Base-by-base conservation (phyloP, 2,888 invertebrate species). In the Eurytoma adleriae region DNA sequence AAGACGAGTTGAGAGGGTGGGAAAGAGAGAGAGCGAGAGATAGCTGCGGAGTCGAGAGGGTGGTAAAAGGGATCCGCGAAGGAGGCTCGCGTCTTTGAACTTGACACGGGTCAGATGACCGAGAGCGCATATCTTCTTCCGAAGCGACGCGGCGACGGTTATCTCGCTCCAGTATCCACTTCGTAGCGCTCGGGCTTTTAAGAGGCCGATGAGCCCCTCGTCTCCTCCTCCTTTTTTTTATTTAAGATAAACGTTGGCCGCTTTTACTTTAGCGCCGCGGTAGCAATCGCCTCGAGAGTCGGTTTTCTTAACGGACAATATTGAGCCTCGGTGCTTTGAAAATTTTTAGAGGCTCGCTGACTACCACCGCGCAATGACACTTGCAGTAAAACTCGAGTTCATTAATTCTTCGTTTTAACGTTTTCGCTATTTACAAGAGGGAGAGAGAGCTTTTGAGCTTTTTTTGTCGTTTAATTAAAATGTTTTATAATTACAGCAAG, bases 31-130 rank as follows among this genome's bases (percentile, higher is more conserved):
- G 48, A 20, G 57, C 20, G 14, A 16, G 54, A 5, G 27, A n/a
- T 54, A 69, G 68, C 2, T n/a, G 30, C n/a, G n/a, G 24, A 24
- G n/a, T 52, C 20, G 40, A 81, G 78, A 64, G 54, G 54, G n/a
- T 40, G 61, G 67, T 73, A 70, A 80, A 74, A 77, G 71, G 62
- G 79, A 66, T 66, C 68, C 74, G 57, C 69, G 69, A 73, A 69
- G 66, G 61, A 74, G 69, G 20, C 30, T 7, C 3, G 85, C 85
- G 86, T 88, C 89, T 90, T 90, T 90, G 90, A 90, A 90, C 90
- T 89, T 89, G 88, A 88, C 88, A 88, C 89, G 89, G 90, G 87
- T 89, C 89, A 88, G 86, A 87, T 89, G 86, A 86, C 87, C 84
- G 85, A 20, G n/a, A n/a, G 54, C 57, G 61, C 76, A 69, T 72